Base-by-base conservation (phyloP, 2,888 invertebrate species). In the Gasteruption jaculator region DNA sequence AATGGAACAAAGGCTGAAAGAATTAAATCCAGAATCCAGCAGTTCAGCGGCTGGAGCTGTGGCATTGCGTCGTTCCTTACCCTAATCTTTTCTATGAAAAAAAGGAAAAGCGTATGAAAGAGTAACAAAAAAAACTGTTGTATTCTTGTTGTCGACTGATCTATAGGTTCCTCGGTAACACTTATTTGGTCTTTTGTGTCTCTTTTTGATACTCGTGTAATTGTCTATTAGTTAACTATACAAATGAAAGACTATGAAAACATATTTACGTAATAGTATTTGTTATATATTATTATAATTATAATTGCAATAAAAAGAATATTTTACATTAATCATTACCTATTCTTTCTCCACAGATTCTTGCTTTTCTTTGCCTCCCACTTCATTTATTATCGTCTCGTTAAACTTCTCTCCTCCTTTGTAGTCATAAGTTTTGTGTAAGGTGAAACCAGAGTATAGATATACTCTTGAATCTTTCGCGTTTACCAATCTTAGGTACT, bases 1-100 rank as follows among this genome's bases (percentile, higher is more conserved):
- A 73, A 83, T 86, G 74, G 86, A 87, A 60, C 78, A 80, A 54
- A 72, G 76, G 60, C 71, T 78, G 54, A 70, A 65, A 31, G 67
- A 69, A 50, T 43, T 65, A 21, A 61, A 66, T 50, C 59, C 66
- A 12, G 67, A 67, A 45, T 56, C 57, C 12, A 52, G 46, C 16
- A 45, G 48, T 43, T 57, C 59, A 10, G 52, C 54, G 16, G 48
- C 58, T 7, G 59, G 64, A 32, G 63, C 60, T 30, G 54, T 63
- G 22, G 63, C 60, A 12, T 54, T 66, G 33, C 55, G 65, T 45
- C 57, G 66, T 49, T 68, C 65, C 31, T 46, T 68, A 26, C 63
- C 65, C 33, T 68, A 42, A 63, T 31, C 19, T 34, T 46, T 20
- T 19, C 24, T 10, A 32, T 32, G 21, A 32, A 7, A 16, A n/a